phyloP scores from a whole-genome alignment of 1,140 invertebrate genomes.

The Zaprionus ghesquierei region DNA sequence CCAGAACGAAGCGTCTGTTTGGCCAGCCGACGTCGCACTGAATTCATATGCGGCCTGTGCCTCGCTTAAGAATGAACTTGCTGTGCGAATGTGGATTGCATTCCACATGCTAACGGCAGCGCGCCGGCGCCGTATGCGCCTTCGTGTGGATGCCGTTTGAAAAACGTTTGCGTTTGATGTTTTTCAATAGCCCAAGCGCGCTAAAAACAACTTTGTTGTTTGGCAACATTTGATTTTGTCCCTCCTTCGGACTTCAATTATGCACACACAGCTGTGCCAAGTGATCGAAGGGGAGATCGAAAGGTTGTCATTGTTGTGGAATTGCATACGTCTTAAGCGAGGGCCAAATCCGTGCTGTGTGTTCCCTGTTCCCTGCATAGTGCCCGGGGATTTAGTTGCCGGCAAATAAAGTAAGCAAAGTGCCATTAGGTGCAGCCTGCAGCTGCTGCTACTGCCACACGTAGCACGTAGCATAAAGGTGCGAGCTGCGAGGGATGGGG shows the following conservation, averaged over 20 bases:
- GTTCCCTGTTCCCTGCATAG: too few relatives aligned
- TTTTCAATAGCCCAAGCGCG: conserved; percentile 60
- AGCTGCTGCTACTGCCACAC: conserved; percentile 16
- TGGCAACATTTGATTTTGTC: conserved; percentile 36
- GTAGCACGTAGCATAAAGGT: neutral
- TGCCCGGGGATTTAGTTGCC: conserved; percentile 29
- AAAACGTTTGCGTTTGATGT: conserved; percentile 63
- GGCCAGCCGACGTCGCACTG: conserved; percentile 66
- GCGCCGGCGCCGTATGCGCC: conserved; percentile 34
- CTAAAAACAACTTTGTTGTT: conserved; percentile 44
- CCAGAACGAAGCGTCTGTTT: conserved; percentile 44
- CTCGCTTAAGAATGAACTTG: conserved; percentile 48
- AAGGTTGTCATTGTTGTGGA: conserved; percentile 7
- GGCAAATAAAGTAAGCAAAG: conserved; percentile 39
- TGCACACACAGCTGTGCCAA: conserved; percentile 61
- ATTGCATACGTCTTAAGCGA: conserved; percentile 46
- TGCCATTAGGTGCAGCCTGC: conserved; percentile 32
- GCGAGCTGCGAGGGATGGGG: neutral
- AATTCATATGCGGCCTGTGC: conserved; percentile 5
- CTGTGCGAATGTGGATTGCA: conserved; percentile 3
- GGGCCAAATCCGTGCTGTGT: conserved; percentile 15
- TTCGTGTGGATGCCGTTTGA: conserved; percentile 55
- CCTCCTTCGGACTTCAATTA: conserved; percentile 55
- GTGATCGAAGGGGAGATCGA: neutral
- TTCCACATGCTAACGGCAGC: conserved; percentile 40